phyloP scores from a whole-genome alignment of 2,797 vertebrate species.

The Aphelocoma californica region DNA sequence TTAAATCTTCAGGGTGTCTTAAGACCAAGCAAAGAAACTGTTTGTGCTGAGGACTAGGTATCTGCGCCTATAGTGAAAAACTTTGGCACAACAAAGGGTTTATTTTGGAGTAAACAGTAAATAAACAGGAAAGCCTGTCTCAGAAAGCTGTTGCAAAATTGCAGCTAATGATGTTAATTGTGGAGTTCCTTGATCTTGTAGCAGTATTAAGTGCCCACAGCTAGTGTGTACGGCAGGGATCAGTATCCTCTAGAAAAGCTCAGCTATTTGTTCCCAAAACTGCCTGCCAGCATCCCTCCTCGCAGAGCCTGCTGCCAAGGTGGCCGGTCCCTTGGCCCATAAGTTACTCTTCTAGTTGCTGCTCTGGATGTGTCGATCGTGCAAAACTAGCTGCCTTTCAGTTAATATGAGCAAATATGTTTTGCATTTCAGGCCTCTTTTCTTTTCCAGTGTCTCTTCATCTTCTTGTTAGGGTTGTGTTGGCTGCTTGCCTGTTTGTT shows the following conservation, averaged over 20 bases:
- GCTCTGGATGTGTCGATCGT: fast-evolving
- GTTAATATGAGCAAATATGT: background rate
- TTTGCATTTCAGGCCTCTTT: background rate
- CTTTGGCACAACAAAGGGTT: background rate
- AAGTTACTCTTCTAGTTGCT: background rate
- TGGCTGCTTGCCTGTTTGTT: background rate
- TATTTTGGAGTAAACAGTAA: background rate
- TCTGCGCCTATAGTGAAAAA: background rate
- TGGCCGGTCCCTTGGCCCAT: fast-evolving
- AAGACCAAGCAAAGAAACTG: background rate
- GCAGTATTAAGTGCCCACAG: fast-evolving
- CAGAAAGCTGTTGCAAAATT: background rate
- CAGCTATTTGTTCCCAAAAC: background rate
- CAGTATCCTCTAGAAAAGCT: background rate
- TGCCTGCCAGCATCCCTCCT: background rate
- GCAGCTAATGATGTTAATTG: background rate
- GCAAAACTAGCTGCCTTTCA: background rate
- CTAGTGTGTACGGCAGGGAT: fast-evolving
- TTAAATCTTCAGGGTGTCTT: background rate
- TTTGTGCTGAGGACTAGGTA: background rate
- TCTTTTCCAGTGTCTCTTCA: background rate
- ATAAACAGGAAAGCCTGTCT: background rate
- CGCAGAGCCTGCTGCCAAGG: fast-evolving
- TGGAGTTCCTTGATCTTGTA: background rate
- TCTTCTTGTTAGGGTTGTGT: background rate